phyloP scores from a whole-genome alignment of 2,113 vertebrate genomes.

The Cavia porcellus region DNA sequence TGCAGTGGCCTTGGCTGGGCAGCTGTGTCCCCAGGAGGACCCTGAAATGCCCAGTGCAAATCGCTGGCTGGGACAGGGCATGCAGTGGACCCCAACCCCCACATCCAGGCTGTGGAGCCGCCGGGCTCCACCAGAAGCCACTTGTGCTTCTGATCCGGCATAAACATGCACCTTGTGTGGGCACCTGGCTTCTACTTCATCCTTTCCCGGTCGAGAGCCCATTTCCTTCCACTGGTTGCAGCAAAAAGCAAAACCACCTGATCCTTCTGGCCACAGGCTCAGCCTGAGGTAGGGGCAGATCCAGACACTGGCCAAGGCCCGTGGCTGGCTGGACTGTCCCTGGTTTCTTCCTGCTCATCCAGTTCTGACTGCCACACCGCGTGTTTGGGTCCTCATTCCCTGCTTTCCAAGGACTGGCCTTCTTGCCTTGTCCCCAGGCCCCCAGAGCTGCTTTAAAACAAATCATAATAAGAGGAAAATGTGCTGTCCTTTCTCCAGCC shows the following conservation, averaged over 20 bases:
- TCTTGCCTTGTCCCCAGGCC: background rate
- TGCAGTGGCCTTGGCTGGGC: background rate
- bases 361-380: background rate
- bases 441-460: background rate
- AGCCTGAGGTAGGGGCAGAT: background rate
- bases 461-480: background rate
- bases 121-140: background rate
- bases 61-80: background rate
- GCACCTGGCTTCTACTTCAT: background rate
- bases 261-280: background rate
- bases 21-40: background rate
- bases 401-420: slow-evolving; percentile 9
- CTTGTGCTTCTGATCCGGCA: background rate
- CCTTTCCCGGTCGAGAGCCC: background rate
- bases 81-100: too few relatives aligned
- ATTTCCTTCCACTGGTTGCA: background rate
- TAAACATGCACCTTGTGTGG: background rate
- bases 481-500: background rate
- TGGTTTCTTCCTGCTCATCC: background rate
- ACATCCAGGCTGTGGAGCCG: background rate
- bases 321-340: background rate
- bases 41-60: background rate
- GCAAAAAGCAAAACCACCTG: background rate
- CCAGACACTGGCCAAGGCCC: background rate
- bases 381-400: background rate